Base-by-base conservation (phyloP, 2,888 invertebrate genomes). In the Amiota minor region DNA sequence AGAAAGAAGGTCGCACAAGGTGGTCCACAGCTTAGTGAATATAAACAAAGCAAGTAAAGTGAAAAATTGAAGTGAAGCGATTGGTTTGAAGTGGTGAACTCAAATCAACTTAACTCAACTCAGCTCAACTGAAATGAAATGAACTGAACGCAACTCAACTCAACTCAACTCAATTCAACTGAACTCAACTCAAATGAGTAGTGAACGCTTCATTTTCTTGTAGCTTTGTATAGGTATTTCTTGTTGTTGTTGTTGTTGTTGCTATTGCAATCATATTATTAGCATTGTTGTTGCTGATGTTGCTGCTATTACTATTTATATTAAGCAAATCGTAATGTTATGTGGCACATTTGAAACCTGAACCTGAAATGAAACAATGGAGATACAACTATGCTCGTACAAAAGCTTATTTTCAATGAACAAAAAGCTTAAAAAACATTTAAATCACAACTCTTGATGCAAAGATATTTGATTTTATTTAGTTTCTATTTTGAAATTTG, bases 1-100 rank as follows among this genome's bases (percentile, higher is more conserved):
- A 67, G 80, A 76, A 86, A 87, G 88, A 86, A 86, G 88, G 87
- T 87, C 88, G 82, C 85, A 85, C 87, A 86, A 87, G 85, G 84
- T 87, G 88, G 85, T 86, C 87, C 80, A 35, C 2, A 80, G 74
- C 67, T 35, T 12, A n/a, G 12, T 53, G n/a, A 9, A 53, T n/a
- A 53, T 45, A 20, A 23, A 16, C 20, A 62, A 45, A 35, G 45
- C 18, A n/a, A 68, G 23, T 53, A 68, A 68, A 68, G 16, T 70
- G 72, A 68, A 35, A 50, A 9, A 46, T 56, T 64, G 59, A 64
- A 68, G 49, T 53, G 8, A 59, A 53, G 53, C 53, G n/a, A 53
- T 14, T 14, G 9, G 53, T 35, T 46, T 45, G 78, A 78, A 73
- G 75, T 71, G 64, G 56, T 47, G 47, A 47, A 65, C 12, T 65